Percentiles rank a stretch among this genome's conserved stretches.
These are phyloP conservation scores for Microctonus aethiopoides DNA, from an alignment of 2,888 invertebrate species.

Conservation along the genomic window DNA sequence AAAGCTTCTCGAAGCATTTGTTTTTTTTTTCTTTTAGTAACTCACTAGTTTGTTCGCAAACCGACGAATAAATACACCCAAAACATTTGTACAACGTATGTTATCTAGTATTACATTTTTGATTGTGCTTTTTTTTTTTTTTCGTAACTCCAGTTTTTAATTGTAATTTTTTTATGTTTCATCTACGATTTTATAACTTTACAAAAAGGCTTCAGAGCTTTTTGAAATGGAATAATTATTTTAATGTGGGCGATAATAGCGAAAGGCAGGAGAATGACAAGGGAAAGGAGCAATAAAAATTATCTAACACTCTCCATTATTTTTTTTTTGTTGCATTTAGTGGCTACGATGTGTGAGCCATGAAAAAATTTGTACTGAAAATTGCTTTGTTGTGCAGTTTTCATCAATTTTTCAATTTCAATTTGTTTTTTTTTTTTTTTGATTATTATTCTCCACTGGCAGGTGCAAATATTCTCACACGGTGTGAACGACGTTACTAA, in stretches of 20 bases:
- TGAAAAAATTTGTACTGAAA: constrained; percentile 40
- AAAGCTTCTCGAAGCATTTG: constrained; percentile 55
- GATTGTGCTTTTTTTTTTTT: neutral
- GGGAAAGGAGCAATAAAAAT: constrained; percentile 9
- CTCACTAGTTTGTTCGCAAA: constrained; percentile 45
- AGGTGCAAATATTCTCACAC: constrained; percentile 28
- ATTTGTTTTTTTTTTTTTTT: neutral
- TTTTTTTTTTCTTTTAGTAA: constrained; percentile 12
- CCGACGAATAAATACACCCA: constrained; percentile 44
- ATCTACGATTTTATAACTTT: neutral
- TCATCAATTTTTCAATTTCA: neutral
- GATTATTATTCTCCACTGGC: constrained; percentile 13
- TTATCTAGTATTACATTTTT: constrained; percentile 34
- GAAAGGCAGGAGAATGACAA: neutral
- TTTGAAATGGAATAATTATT: neutral
- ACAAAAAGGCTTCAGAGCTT: constrained; percentile 4
- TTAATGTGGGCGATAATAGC: neutral
- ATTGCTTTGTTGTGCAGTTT: neutral
- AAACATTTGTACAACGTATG: constrained; percentile 49
- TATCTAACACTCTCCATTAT: constrained; percentile 26
- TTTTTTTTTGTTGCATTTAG: constrained; percentile 28
- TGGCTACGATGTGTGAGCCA: constrained; percentile 19
- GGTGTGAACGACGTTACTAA: constrained; percentile 15
- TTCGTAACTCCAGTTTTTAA: neutral
- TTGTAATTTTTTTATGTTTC: neutral